Evolutionary conservation across 23 tunicate species (phyloP).

Genomic region (Styela plicata): DNA sequence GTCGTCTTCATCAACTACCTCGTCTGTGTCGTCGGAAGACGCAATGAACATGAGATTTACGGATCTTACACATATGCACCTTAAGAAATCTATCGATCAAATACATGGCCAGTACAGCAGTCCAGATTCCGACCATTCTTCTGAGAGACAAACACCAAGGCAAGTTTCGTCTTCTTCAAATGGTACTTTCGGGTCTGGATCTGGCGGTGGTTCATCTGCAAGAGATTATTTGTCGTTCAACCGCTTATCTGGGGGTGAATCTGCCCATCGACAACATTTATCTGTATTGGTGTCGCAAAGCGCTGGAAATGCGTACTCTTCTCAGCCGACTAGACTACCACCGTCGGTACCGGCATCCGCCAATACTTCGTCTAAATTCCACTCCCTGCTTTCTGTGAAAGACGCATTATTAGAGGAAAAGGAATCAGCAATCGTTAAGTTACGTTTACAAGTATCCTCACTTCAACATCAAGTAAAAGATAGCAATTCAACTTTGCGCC

Average conservation of each 20-base stretch:
- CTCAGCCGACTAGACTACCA: background rate
- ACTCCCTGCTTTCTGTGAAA: slow-evolving; percentile 60
- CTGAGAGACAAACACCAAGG: slow-evolving; percentile 3
- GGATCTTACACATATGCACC: slow-evolving; percentile 71
- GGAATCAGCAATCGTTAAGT: slow-evolving; percentile 66
- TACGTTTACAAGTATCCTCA: slow-evolving; percentile 57
- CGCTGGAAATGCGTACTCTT: background rate
- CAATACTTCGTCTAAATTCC: slow-evolving; percentile 36
- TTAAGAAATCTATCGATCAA: slow-evolving; percentile 65
- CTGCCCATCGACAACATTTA: background rate
- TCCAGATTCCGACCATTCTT: background rate
- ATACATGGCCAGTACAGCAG: slow-evolving; percentile 43
- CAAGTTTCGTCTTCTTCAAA: background rate
- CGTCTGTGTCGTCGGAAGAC: slow-evolving; percentile 31
- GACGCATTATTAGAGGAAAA: slow-evolving; percentile 80
- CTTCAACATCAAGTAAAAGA: slow-evolving; percentile 70
- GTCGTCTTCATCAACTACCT: slow-evolving; percentile 20
- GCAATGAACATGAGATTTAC: slow-evolving; percentile 70
- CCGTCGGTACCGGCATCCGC: background rate
- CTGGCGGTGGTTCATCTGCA: slow-evolving; percentile 18
- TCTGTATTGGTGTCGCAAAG: background rate
- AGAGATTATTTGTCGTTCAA: slow-evolving; percentile 3
- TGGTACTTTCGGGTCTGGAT: background rate
- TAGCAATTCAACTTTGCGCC: slow-evolving; percentile 51
- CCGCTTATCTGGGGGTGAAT: slow-evolving; percentile 14